phyloP scores from a whole-genome alignment of 1,140 invertebrate species.

The Drosophila sp. region DNA sequence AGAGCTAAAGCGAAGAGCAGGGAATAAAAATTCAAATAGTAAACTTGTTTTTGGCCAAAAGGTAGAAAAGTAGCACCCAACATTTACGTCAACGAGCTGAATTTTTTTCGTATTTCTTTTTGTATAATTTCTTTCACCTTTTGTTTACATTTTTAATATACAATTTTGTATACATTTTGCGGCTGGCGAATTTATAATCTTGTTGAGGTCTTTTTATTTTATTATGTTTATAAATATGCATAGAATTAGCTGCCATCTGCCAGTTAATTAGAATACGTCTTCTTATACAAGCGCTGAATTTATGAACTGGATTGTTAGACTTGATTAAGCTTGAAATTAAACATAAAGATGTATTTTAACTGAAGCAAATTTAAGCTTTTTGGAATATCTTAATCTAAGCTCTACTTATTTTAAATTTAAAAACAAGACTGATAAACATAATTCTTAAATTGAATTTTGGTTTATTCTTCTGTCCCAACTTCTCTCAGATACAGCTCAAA shows the following conservation, averaged over 20 bases:
- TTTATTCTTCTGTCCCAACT: too few species aligned
- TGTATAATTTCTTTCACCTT: conserved; percentile 18
- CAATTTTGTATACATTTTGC: conserved; percentile 48
- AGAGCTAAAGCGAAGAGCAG: conserved; percentile 15
- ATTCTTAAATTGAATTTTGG: too few species aligned
- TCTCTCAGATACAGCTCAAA: too few species aligned
- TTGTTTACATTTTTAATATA: conserved; percentile 79
- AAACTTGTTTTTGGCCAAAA: conserved; percentile 34
- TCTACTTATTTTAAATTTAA: neutral
- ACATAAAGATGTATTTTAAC: conserved; percentile 15
- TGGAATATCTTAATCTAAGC: conserved; percentile 4
- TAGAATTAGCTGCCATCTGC: conserved; percentile 52
- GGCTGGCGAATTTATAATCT: conserved; percentile 58
- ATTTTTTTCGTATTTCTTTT: conserved; percentile 14
- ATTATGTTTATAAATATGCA: conserved; percentile 72
- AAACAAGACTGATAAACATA: neutral
- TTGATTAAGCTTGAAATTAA: neutral
- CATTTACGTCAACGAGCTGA: conserved; percentile 20
- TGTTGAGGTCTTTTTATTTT: conserved; percentile 30
- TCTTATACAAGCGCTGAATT: conserved; percentile 33
- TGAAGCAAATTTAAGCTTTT: conserved; percentile 8
- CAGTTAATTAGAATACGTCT: conserved; percentile 53
- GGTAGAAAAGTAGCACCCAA: conserved; percentile 34
- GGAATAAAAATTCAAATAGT: conserved; percentile 21
- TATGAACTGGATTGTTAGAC: conserved; percentile 17